Percentiles rank a stretch among this genome's conserved stretches.
Evolutionary conservation across 2,888 invertebrate genomes (phyloP).

Genomic region (Endotricha flammealis): DNA sequence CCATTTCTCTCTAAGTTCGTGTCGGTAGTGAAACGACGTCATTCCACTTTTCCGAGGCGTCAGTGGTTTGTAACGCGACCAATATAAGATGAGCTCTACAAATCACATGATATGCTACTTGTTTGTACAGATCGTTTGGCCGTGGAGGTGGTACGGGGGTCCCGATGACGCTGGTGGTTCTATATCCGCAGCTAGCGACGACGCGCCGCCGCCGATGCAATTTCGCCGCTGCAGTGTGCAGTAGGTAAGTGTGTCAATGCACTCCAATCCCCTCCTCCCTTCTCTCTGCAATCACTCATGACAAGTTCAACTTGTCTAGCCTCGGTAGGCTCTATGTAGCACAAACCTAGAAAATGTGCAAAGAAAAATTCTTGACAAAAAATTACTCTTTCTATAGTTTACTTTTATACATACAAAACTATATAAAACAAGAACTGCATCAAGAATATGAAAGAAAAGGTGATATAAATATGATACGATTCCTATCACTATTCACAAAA

Average conservation of each 20-base stretch:
- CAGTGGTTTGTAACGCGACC: constrained; percentile 57
- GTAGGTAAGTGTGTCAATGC: constrained; percentile 77
- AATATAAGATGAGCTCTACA: constrained; percentile 38
- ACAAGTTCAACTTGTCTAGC: constrained; percentile 63
- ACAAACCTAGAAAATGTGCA: constrained; percentile 24
- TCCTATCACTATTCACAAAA: no score
- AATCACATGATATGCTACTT: constrained; percentile 29
- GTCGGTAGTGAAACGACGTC: constrained; percentile 75
- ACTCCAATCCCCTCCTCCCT: constrained; percentile 65
- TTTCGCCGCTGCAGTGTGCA: constrained; percentile 68
- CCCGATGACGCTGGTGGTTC: constrained; percentile 46
- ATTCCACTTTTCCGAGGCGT: constrained; percentile 75
- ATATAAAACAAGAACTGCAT: no score
- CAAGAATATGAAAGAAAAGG: no score
- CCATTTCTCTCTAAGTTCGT: constrained; percentile 63
- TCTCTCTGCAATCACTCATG: constrained; percentile 65
- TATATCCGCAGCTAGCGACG: constrained; percentile 52
- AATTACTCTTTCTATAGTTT: background rate
- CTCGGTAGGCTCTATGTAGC: constrained; percentile 30
- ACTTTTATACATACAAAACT: no score
- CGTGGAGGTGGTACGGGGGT: constrained; percentile 30
- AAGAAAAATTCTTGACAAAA: constrained; percentile 5
- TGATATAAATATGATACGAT: no score
- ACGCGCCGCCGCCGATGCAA: constrained; percentile 53
- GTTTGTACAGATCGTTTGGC: constrained; percentile 22